Evolutionary conservation across 2,888 invertebrate genomes (phyloP).

Genomic region (Pandemis corylana): DNA sequence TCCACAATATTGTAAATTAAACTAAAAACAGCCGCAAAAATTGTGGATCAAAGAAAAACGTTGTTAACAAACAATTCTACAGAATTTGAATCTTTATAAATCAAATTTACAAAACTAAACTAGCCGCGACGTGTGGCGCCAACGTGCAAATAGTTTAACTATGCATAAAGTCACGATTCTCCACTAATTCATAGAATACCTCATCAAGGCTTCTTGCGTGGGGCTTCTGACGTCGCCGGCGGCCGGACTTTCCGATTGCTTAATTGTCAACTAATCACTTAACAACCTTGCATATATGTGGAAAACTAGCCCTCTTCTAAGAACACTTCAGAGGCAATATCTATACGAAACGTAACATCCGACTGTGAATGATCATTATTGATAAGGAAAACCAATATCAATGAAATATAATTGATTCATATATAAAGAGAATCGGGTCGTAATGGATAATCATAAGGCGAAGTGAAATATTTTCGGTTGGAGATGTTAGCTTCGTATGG

Average conservation of each 20-base stretch:
- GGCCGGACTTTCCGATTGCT: slow-evolving; percentile 47
- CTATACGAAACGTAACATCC: slow-evolving; percentile 13
- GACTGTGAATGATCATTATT: slow-evolving; percentile 11
- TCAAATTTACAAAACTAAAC: slow-evolving; percentile 70
- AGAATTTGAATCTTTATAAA: slow-evolving; percentile 64
- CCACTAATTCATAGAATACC: slow-evolving; percentile 61
- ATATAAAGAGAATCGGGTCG: slow-evolving; percentile 31
- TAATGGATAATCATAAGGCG: slow-evolving; percentile 37
- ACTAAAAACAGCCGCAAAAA: slow-evolving; percentile 59
- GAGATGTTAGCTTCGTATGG: slow-evolving; percentile 31
- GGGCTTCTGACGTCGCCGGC: slow-evolving; percentile 37
- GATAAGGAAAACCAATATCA: slow-evolving; percentile 39
- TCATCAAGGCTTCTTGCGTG: slow-evolving; percentile 43
- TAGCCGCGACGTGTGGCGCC: slow-evolving; percentile 76
- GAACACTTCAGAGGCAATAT: slow-evolving; percentile 16
- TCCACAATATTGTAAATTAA: slow-evolving; percentile 44
- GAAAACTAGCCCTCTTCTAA: slow-evolving; percentile 17
- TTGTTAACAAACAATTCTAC: slow-evolving; percentile 59
- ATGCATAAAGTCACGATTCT: slow-evolving; percentile 76
- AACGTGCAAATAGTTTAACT: slow-evolving; percentile 74
- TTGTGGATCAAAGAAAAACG: slow-evolving; percentile 19
- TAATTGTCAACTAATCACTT: slow-evolving; percentile 27
- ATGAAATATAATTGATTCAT: slow-evolving; percentile 36
- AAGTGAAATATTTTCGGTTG: slow-evolving; percentile 39
- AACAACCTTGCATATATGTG: slow-evolving; percentile 17